Conservation (phyloP, 2,113 vertebrate genomes). For the Natator depressus region DNA sequence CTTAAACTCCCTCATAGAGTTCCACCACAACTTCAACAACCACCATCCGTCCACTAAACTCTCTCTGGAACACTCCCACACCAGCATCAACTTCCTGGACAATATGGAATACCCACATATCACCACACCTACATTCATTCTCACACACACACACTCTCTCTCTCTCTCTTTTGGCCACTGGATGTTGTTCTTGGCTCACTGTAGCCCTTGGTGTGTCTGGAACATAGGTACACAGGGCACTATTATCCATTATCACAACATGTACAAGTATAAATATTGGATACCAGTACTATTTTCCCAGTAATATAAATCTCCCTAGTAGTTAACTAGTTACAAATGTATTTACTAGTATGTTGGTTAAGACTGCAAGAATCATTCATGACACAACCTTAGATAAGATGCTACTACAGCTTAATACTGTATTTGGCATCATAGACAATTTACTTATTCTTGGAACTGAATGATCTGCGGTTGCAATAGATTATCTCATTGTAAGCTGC, state of each 20-base stretch:
- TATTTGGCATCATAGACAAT: not conserved
- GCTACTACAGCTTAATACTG: not conserved
- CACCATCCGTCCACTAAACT: not conserved
- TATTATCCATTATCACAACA: too few relatives aligned
- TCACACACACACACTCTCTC: too few relatives aligned
- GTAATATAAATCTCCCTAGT: not conserved
- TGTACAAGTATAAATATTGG: not conserved
- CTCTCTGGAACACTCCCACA: not conserved
- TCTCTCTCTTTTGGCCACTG: fast-evolving
- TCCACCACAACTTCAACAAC: not conserved
- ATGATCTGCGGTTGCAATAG: not conserved
- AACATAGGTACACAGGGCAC: not conserved
- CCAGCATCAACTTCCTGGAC: not conserved
- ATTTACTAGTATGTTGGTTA: not conserved
- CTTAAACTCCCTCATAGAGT: not conserved
- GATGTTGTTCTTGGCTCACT: not conserved
- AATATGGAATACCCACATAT: not conserved
- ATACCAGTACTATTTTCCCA: not conserved
- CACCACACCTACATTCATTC: not conserved
- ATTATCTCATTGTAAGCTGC: not conserved
- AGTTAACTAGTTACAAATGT: not conserved
- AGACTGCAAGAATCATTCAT: not conserved
- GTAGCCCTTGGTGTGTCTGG: not conserved
- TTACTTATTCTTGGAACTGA: not conserved
- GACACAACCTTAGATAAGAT: not conserved